Conservation (phyloP, 2,113 vertebrate species). For the Balaeniceps rex region DNA sequence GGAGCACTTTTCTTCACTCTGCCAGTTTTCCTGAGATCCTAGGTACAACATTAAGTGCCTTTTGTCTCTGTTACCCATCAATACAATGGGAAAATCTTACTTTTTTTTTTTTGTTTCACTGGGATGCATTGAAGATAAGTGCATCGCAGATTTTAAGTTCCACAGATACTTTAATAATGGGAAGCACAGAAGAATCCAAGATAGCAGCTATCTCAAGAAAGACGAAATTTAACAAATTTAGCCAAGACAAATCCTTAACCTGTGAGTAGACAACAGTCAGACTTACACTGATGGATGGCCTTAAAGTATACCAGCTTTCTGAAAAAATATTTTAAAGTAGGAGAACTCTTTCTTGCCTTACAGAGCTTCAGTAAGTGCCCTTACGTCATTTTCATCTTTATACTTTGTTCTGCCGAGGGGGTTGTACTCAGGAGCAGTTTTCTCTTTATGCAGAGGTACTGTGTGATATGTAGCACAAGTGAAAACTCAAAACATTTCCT, state of each 20-base stretch:
- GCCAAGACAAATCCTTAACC: not conserved
- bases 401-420: accelerated
- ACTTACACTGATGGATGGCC: not conserved
- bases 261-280: not conserved
- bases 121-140: not conserved
- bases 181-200: not conserved
- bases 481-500: not conserved
- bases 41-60: not conserved
- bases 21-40: not conserved
- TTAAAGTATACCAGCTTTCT: not conserved
- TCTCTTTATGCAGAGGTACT: not conserved
- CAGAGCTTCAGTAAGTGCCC: not conserved
- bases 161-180: not conserved
- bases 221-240: not conserved
- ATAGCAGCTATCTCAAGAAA: not conserved
- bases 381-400: not conserved
- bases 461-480: not conserved
- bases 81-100: not conserved
- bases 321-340: not conserved
- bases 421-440: not conserved
- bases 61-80: not conserved
- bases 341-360: not conserved
- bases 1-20: not conserved
- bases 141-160: not conserved
- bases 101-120: not conserved